Conservation (phyloP, 2,113 vertebrate species). For the Hippolais icterina region DNA sequence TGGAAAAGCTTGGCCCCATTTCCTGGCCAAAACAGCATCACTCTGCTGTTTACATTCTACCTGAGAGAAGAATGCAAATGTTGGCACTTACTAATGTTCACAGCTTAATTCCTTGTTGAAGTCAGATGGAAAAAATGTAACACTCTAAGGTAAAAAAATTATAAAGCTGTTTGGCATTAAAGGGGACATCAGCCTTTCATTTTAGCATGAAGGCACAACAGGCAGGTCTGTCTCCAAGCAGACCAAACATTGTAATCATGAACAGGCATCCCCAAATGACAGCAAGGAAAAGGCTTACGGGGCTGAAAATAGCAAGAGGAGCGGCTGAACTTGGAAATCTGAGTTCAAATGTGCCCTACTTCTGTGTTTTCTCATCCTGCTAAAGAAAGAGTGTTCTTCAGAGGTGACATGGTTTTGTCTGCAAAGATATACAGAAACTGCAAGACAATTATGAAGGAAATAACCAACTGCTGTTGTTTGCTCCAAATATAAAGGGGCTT, state of each 20-base stretch:
- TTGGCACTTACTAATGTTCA: neutral
- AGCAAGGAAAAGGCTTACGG: neutral
- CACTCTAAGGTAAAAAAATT: neutral
- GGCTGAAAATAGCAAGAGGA: neutral
- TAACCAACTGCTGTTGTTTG: neutral
- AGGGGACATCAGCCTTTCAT: neutral
- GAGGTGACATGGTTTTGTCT: neutral
- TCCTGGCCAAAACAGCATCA: neutral
- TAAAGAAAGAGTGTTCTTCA: neutral
- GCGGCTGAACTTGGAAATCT: neutral
- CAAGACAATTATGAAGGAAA: neutral
- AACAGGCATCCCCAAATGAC: neutral
- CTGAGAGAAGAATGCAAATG: conserved; percentile 15
- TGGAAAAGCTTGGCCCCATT: neutral
- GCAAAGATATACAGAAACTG: neutral
- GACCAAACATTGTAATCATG: neutral
- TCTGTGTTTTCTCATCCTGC: neutral
- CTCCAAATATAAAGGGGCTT: neutral
- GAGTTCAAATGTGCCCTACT: neutral
- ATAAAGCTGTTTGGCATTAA: neutral
- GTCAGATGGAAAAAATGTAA: neutral
- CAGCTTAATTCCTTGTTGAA: neutral
- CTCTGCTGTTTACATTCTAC: conserved; percentile 9
- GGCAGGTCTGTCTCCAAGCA: neutral
- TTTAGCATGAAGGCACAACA: neutral